phyloP scores from a whole-genome alignment of 2,113 vertebrate species.

The Myrmecobius fasciatus region DNA sequence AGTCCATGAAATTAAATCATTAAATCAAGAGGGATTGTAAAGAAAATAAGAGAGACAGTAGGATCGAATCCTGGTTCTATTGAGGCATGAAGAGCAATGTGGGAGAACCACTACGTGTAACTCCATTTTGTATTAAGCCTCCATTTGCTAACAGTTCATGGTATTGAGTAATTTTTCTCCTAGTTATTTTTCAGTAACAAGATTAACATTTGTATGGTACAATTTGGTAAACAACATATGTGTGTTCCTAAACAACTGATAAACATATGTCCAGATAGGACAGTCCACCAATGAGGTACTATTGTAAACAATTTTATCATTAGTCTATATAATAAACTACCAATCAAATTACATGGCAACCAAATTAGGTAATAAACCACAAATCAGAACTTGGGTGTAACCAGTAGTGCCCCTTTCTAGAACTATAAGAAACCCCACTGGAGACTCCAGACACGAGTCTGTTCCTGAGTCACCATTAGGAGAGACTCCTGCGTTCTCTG shows the following conservation, averaged over 20 bases:
- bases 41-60: neutral
- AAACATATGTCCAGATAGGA: neutral
- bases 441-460: neutral
- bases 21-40: neutral
- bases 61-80: neutral
- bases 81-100: neutral
- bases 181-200: neutral
- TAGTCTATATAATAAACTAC: neutral
- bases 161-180: neutral
- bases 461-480: neutral
- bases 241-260: neutral
- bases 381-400: neutral
- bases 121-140: neutral
- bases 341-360: neutral
- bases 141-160: neutral
- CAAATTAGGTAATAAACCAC: neutral
- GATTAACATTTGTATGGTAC: neutral
- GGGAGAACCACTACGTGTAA: neutral
- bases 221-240: neutral
- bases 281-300: neutral
- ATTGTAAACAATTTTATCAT: neutral
- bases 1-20: neutral
- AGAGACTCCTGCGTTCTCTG: neutral
- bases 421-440: neutral
- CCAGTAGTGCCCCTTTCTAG: neutral